Conservation (phyloP, 2,888 invertebrate genomes). For the Dioctria linearis region DNA sequence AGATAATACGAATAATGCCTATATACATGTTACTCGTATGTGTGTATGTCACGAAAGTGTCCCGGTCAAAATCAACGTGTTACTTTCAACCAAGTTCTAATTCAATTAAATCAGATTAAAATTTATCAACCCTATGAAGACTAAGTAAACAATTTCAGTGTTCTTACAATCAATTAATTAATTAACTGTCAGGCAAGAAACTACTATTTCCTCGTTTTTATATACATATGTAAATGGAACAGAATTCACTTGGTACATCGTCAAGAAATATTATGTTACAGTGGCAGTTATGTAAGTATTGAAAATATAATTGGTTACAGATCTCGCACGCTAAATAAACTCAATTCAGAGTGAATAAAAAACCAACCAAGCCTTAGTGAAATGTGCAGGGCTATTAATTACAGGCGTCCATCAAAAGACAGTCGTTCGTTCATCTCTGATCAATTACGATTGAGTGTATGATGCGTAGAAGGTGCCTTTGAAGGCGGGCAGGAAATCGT, state of each 20-base stretch:
- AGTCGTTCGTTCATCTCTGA: conserved; percentile 35
- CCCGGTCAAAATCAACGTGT: too few species aligned
- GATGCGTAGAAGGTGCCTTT: background rate
- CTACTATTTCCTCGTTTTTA: too few species aligned
- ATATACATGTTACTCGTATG: too few species aligned
- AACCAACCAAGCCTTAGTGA: background rate
- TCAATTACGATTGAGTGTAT: conserved; percentile 38
- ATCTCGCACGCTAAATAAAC: background rate
- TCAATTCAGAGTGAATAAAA: background rate
- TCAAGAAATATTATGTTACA: background rate
- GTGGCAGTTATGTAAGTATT: conserved; percentile 1
- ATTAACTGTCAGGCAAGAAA: too few species aligned
- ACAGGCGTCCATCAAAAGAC: conserved; percentile 24
- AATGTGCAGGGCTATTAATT: conserved; percentile 29
- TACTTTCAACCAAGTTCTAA: too few species aligned
- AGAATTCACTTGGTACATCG: background rate
- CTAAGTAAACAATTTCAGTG: too few species aligned
- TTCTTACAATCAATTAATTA: too few species aligned
- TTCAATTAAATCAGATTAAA: too few species aligned
- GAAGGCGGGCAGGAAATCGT: conserved; percentile 23
- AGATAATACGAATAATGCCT: too few species aligned
- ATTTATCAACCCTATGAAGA: too few species aligned
- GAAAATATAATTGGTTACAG: conserved; percentile 34
- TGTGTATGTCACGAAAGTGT: too few species aligned
- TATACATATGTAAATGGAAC: too few species aligned